phyloP scores from a whole-genome alignment of 2,113 vertebrate species.

The Cynocephalus volans region DNA sequence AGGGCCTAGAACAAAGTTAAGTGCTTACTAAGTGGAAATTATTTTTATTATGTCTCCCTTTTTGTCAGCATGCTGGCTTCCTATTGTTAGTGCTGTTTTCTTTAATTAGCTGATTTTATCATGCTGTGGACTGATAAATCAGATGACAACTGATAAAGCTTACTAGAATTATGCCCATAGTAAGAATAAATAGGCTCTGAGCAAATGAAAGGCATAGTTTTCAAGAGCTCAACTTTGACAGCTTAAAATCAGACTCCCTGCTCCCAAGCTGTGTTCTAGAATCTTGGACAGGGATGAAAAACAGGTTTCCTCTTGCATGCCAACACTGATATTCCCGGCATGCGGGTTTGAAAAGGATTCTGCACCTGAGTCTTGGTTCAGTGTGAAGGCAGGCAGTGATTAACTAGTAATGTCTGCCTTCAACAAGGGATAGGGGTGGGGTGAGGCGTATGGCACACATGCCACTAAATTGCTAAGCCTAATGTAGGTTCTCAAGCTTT shows the following conservation, averaged over 20 bases:
- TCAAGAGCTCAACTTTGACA: background rate
- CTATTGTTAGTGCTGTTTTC: background rate
- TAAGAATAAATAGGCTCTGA: slow-evolving; percentile 13
- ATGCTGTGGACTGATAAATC: background rate
- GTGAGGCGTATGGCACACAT: background rate
- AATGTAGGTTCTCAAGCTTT: slow-evolving; percentile 3
- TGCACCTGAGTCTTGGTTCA: background rate
- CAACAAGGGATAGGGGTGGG: background rate
- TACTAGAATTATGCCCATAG: background rate
- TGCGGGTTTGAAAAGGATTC: background rate
- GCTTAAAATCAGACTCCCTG: slow-evolving; percentile 30
- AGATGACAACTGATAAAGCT: background rate
- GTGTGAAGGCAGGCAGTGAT: background rate
- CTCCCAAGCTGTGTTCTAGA: background rate
- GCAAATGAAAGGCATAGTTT: slow-evolving; percentile 55
- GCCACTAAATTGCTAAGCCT: background rate
- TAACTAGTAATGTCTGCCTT: background rate
- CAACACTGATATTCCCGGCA: background rate
- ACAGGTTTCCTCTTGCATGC: background rate
- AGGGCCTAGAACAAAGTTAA: background rate
- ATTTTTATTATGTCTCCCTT: background rate
- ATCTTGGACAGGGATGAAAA: slow-evolving; percentile 4
- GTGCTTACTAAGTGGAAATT: slow-evolving; percentile 36
- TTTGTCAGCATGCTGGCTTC: background rate
- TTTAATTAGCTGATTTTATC: slow-evolving; percentile 35